Evolutionary conservation across 2,113 vertebrate genomes (phyloP).

Genomic region (Sorex araneus): DNA sequence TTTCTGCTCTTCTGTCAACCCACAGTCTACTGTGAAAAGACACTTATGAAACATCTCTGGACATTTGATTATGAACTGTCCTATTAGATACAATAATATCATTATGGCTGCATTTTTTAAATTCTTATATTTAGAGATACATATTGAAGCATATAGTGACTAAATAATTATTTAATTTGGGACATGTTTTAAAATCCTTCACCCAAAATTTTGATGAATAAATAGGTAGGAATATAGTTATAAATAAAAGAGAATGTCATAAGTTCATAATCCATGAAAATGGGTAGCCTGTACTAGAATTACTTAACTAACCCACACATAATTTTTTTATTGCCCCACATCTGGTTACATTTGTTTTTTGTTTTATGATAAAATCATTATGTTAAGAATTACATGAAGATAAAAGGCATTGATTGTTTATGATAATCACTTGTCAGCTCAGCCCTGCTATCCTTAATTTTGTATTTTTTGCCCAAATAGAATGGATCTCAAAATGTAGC

Average conservation of each 20-base stretch:
- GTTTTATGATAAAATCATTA: background rate
- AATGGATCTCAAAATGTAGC: conserved; percentile 3
- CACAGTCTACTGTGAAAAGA: background rate
- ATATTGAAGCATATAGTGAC: background rate
- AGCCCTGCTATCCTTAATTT: background rate
- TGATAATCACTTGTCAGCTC: background rate
- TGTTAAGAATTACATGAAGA: background rate
- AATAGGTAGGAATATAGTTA: background rate
- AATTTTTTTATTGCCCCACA: background rate
- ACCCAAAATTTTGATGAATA: background rate
- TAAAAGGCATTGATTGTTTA: background rate
- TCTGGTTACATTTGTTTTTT: background rate
- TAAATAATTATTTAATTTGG: background rate
- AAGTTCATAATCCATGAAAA: background rate
- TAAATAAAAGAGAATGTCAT: background rate
- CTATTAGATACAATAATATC: background rate
- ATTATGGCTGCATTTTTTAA: background rate
- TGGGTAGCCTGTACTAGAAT: background rate
- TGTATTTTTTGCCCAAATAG: conserved; percentile 8
- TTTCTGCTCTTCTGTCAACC: background rate
- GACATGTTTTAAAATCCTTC: background rate
- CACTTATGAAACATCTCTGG: background rate
- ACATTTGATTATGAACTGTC: background rate
- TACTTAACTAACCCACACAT: background rate
- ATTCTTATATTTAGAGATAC: background rate